These are phyloP conservation scores for Graptemys geographica DNA, from an alignment of 2,797 vertebrate species.

Conservation along the genomic window DNA sequence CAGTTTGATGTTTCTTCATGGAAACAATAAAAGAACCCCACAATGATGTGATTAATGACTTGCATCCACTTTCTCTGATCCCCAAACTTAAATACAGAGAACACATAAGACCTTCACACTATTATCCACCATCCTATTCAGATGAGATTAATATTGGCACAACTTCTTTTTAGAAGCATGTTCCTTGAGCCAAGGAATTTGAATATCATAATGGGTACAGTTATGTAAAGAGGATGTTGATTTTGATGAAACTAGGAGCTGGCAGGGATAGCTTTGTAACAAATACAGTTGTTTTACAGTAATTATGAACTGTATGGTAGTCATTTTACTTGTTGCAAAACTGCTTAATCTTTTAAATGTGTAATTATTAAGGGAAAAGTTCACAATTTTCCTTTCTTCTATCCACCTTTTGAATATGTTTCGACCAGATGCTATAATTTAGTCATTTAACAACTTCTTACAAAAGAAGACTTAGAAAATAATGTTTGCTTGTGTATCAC, in stretches of 20 bases:
- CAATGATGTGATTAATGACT: conserved; percentile 68
- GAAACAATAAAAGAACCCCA: conserved; percentile 59
- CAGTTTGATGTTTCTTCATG: conserved; percentile 35
- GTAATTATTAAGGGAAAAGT: conserved; percentile 23
- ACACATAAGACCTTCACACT: conserved; percentile 18
- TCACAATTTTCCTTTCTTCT: not conserved
- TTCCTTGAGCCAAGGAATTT: conserved; percentile 58
- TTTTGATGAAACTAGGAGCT: not conserved
- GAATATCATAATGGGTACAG: conserved; percentile 59
- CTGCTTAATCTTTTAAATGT: conserved; percentile 4
- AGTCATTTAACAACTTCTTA: not conserved
- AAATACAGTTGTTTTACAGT: not conserved
- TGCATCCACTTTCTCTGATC: conserved; percentile 62
- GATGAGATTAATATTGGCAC: conserved; percentile 60
- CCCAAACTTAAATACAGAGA: conserved; percentile 49
- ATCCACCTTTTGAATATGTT: conserved; percentile 7
- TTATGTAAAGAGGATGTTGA: conserved; percentile 60
- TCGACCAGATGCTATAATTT: not conserved
- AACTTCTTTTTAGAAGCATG: conserved; percentile 47
- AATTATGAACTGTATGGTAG: not conserved
- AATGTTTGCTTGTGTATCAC: not conserved
- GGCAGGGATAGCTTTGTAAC: conserved; percentile 33
- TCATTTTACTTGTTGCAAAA: conserved; percentile 23
- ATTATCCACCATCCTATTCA: conserved; percentile 65
- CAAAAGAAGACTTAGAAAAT: not conserved